Conservation (phyloP, 2,797 vertebrate genomes). For the Sebastes flavidus region DNA sequence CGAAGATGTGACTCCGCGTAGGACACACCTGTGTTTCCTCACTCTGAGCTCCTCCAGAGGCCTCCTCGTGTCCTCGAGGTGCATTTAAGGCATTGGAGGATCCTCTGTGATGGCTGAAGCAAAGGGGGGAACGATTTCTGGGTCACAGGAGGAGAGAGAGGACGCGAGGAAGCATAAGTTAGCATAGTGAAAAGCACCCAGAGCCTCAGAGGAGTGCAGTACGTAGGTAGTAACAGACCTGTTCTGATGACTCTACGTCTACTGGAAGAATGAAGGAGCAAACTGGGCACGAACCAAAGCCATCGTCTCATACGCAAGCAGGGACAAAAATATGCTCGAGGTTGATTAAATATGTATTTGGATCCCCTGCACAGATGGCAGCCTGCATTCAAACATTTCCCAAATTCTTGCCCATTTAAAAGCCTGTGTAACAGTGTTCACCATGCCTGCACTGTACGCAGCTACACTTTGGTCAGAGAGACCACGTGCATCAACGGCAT, state of each 20-base stretch:
- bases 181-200: not conserved
- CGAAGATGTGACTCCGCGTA: not conserved
- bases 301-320: not conserved
- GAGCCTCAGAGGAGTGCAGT: constrained; percentile 4
- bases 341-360: not conserved
- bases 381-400: not conserved
- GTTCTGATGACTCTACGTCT: constrained; percentile 4
- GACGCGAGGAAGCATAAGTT: not conserved
- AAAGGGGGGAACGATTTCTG: not conserved
- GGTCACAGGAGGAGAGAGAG: not conserved
- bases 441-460: not conserved
- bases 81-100: not conserved
- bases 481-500: not conserved
- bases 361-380: not conserved
- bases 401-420: not conserved
- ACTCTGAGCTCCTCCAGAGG: not conserved
- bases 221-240: not conserved
- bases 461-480: not conserved
- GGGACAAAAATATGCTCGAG: not conserved
- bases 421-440: not conserved
- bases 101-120: not conserved
- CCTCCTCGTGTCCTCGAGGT: no score
- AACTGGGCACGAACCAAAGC: not conserved
- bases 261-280: not conserved
- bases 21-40: not conserved